phyloP scores from a whole-genome alignment of 2,797 vertebrate genomes.

The Macrochelys suwanniensis region DNA sequence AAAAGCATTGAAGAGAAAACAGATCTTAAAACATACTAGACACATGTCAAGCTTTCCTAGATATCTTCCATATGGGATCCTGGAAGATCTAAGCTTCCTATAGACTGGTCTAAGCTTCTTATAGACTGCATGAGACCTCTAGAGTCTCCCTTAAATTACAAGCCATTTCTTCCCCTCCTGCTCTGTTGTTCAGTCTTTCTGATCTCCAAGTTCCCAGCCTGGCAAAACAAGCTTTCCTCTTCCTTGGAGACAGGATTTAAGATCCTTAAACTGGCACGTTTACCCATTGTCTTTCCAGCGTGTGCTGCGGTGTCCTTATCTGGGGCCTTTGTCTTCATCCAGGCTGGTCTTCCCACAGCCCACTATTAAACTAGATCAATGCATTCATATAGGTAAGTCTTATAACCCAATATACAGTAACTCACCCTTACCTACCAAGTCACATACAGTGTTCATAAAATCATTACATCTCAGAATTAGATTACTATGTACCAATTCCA shows the following conservation, averaged over 20 bases:
- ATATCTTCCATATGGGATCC: background rate
- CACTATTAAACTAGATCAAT: background rate
- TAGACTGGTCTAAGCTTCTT: background rate
- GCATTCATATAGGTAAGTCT: background rate
- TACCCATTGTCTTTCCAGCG: background rate
- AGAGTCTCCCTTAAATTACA: background rate
- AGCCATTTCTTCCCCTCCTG: too few relatives aligned
- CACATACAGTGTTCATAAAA: background rate
- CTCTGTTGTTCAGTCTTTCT: fast-evolving
- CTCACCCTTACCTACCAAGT: background rate
- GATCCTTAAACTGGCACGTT: background rate
- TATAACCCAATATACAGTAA: background rate
- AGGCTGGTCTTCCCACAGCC: background rate
- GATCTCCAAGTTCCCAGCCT: background rate
- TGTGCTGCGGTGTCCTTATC: background rate
- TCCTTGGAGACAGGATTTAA: background rate
- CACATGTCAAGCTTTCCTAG: fast-evolving
- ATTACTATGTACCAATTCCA: background rate
- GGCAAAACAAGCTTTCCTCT: background rate
- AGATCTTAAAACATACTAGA: background rate
- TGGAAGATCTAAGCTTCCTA: background rate
- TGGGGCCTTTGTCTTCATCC: background rate
- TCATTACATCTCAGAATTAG: background rate
- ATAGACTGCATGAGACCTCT: background rate
- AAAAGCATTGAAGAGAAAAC: fast-evolving